Conservation (phyloP, 2,113 vertebrate genomes). For the Nothoprocta perdicaria region DNA sequence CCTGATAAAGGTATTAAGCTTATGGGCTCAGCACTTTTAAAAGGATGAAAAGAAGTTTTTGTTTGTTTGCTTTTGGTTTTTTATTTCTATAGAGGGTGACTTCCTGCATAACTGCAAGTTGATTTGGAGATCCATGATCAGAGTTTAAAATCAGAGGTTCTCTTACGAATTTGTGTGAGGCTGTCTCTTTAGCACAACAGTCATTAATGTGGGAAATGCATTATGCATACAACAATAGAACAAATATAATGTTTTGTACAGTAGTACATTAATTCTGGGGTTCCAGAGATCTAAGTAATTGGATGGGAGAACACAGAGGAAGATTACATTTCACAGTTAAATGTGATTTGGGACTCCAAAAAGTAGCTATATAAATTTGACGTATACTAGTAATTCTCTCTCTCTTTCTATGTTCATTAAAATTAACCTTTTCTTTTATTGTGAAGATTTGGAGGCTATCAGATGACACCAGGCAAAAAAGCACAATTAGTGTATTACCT, state of each 20-base stretch:
- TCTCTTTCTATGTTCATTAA: neutral
- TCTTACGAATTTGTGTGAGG: neutral
- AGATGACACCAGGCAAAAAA: neutral
- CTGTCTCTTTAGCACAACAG: neutral
- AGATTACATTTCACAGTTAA: constrained; percentile 2
- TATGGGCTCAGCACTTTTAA: neutral
- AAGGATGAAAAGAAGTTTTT: neutral
- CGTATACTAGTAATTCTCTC: neutral
- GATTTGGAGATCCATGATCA: neutral
- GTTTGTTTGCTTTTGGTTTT: neutral
- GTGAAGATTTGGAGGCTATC: neutral
- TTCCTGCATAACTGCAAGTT: neutral
- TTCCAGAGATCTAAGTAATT: neutral
- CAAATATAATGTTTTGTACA: neutral
- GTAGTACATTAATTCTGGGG: neutral
- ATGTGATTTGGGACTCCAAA: neutral
- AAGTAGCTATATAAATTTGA: neutral
- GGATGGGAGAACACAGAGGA: neutral
- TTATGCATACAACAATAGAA: neutral
- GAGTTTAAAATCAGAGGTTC: neutral
- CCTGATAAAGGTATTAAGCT: neutral
- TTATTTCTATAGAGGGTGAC: neutral
- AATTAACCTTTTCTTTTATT: neutral
- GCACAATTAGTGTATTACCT: neutral
- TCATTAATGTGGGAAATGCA: neutral